Base-by-base conservation (phyloP, 2,888 invertebrate genomes). In the Nomada ferruginata region DNA sequence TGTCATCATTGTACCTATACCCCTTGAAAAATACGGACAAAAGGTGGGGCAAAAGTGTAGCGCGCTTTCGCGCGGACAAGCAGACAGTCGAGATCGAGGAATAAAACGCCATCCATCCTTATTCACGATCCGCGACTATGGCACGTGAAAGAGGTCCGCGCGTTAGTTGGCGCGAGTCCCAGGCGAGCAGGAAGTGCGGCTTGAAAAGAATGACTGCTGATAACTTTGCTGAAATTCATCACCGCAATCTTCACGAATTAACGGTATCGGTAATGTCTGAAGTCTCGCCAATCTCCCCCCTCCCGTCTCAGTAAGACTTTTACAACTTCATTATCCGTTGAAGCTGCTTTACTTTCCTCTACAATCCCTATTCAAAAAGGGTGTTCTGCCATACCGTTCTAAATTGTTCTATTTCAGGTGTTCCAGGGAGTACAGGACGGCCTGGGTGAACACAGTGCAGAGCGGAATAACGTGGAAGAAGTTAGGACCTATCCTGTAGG, bases 1-100 rank as follows among this genome's bases (percentile, higher is more conserved):
- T 69, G 72, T 69, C 76, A 50, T 57, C 72, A 47, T 69, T 63
- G 82, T 70, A 75, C 70, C 53, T 71, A 57, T 63, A 44, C 60
- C 36, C 61, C 66, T 75, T 71, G 66, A 80, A 80, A 70, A 57
- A 73, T 68, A 66, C 65, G 70, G 60, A 81, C 69, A 83, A 81
- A 81, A 50, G 55, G 23, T 18, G 57, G 71, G 73, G 73, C 66
- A 73, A 74, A 81, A 70, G 73, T 61, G 66, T 69, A 66, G 60
- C 53, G n/a, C 60, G 59, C 60, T 69, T 64, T 69, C 50, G 50
- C 36, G 52, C 68, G 72, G 76, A 76, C 80, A 71, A 76, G 60
- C 69, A 81, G 81, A 63, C 65, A 73, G 73, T 73, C 60, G 61
- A 18, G 68, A 72, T 79, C 76, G 60, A 20, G 70, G 71, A 66